phyloP scores from a whole-genome alignment of 1,140 invertebrate species.

The Neodiprion virginianus region DNA sequence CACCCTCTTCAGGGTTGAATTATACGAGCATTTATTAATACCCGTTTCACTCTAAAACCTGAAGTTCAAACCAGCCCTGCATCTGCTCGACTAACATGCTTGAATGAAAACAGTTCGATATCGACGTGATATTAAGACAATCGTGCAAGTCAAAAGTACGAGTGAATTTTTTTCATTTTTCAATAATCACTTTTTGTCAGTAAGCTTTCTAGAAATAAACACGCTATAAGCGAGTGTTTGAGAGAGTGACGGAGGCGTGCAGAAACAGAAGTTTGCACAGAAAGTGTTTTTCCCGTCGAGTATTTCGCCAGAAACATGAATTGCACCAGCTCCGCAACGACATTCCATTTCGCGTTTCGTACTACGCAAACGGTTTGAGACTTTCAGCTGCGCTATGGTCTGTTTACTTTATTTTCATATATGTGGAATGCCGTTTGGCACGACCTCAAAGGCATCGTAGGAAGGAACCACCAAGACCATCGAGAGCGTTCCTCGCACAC shows the following conservation, averaged over 20 bases:
- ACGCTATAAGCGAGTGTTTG: not conserved
- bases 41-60: not conserved
- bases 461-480: slow-evolving; percentile 14
- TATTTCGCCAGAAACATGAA: not conserved
- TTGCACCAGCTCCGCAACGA: slow-evolving; percentile 35
- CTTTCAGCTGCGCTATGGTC: slow-evolving; percentile 37
- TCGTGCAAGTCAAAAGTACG: not conserved
- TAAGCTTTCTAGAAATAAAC: not conserved
- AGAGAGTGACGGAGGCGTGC: not conserved
- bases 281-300: not conserved
- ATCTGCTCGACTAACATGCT: not conserved
- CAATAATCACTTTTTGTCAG: not conserved
- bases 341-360: slow-evolving; percentile 53
- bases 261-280: not conserved
- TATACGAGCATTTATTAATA: not conserved
- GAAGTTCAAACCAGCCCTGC: not conserved
- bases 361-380: slow-evolving; percentile 51
- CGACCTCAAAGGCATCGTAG: slow-evolving; percentile 46
- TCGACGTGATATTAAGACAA: not conserved
- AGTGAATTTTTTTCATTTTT: not conserved
- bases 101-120: not conserved
- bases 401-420: slow-evolving; percentile 54
- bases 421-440: slow-evolving; percentile 48
- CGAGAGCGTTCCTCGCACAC: slow-evolving; percentile 32
- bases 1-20: not conserved